phyloP scores from a whole-genome alignment of 2,888 invertebrate species.

The Gisinianus flammeolus region DNA sequence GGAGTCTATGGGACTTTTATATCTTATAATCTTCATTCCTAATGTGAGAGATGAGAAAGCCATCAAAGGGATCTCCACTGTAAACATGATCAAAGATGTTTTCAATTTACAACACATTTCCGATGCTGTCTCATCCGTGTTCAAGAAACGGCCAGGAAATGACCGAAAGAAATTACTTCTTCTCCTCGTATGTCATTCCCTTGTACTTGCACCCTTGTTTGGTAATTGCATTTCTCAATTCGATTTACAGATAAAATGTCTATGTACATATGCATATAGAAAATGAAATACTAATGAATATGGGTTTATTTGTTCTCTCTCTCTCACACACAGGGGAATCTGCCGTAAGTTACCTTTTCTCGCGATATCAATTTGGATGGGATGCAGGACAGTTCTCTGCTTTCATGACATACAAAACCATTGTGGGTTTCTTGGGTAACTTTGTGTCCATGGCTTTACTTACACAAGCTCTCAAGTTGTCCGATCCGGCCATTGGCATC shows the following conservation, averaged over 20 bases:
- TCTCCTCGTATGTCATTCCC: constrained; percentile 67
- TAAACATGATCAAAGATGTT: constrained; percentile 48
- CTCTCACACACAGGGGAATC: too few relatives aligned
- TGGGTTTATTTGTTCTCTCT: too few relatives aligned
- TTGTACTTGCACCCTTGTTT: constrained; percentile 50
- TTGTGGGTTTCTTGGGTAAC: constrained; percentile 54
- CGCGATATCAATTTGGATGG: constrained; percentile 86
- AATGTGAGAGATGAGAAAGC: constrained; percentile 32
- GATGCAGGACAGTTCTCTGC: constrained; percentile 66
- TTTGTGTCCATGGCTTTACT: constrained; percentile 54
- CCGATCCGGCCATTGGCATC: constrained; percentile 50
- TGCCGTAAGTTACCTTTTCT: too few relatives aligned
- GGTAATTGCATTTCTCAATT: too few relatives aligned
- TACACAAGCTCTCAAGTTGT: constrained; percentile 43
- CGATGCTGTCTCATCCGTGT: constrained; percentile 69
- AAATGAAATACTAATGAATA: too few relatives aligned
- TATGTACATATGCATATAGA: too few relatives aligned
- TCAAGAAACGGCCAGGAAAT: constrained; percentile 68
- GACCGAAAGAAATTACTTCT: constrained; percentile 71
- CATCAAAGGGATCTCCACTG: constrained; percentile 42
- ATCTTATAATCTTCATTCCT: constrained; percentile 59
- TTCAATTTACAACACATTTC: constrained; percentile 58
- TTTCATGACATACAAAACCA: constrained; percentile 53
- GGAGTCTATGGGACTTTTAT: constrained; percentile 60
- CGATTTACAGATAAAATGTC: too few relatives aligned